Percentiles rank a stretch among this genome's conserved stretches.
phyloP scores from a whole-genome alignment of 1,140 invertebrate genomes.

The Zophobas morio region DNA sequence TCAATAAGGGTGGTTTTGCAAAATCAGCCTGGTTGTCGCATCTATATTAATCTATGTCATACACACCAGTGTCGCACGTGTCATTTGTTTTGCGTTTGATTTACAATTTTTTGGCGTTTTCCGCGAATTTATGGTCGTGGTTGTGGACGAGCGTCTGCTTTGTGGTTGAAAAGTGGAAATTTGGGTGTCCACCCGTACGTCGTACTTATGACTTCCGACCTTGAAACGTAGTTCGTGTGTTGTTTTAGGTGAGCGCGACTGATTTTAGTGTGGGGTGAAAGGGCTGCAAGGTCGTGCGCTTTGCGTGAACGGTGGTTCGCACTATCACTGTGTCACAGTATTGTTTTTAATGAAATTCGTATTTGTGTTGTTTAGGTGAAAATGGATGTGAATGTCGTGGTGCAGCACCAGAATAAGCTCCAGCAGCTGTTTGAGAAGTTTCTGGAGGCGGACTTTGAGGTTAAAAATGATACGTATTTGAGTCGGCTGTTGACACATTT shows the following conservation, averaged over 20 bases:
- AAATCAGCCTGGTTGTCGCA: too few species aligned
- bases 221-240: neutral
- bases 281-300: neutral
- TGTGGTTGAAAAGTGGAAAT: too few species aligned
- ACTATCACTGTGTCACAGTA: neutral
- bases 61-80: neutral
- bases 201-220: too few species aligned
- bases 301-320: neutral
- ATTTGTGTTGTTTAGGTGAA: constrained; percentile 19
- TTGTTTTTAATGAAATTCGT: neutral
- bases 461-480: constrained; percentile 70
- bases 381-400: constrained; percentile 34
- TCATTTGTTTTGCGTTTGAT: neutral
- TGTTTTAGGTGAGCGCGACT: neutral
- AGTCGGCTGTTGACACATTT: constrained; percentile 70
- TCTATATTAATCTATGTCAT: too few species aligned
- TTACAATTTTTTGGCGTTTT: too few species aligned
- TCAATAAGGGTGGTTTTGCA: too few species aligned
- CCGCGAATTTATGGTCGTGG: too few species aligned
- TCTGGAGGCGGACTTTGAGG: constrained; percentile 67
- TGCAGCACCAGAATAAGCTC: constrained; percentile 58
- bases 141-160: too few species aligned
- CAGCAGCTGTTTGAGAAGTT: constrained; percentile 67
- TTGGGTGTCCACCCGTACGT: too few species aligned
- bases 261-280: neutral